Percentiles rank a stretch among this genome's conserved stretches.
phyloP scores from a whole-genome alignment of 1,140 invertebrate genomes.

The Musca vetustissima region DNA sequence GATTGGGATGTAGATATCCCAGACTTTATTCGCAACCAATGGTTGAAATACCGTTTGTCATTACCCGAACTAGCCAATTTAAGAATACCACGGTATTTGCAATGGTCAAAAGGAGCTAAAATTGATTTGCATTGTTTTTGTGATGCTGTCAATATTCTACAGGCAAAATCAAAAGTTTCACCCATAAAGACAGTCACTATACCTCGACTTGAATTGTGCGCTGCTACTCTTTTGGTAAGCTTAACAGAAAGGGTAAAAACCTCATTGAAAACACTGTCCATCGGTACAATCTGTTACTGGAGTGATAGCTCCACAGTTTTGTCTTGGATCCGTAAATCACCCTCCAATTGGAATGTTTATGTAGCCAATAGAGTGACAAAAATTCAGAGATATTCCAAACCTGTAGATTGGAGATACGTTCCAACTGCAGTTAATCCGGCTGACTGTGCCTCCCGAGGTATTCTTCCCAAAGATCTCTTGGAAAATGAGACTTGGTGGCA shows the following conservation, averaged over 20 bases:
- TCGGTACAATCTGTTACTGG: not conserved
- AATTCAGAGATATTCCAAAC: not conserved
- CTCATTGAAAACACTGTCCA: not conserved
- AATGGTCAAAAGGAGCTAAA: not conserved
- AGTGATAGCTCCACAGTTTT: not conserved
- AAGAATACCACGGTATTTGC: conserved; percentile 30
- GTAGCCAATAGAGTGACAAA: conserved; percentile 15
- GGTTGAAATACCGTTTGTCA: conserved; percentile 30
- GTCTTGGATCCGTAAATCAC: not conserved
- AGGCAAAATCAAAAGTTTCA: conserved; percentile 40
- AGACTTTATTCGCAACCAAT: conserved; percentile 24
- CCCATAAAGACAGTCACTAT: conserved; percentile 41
- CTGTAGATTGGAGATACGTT: conserved; percentile 2
- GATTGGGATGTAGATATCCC: conserved; percentile 45
- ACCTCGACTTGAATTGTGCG: conserved; percentile 42
- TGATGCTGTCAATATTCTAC: conserved; percentile 43
- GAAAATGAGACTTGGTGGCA: not conserved
- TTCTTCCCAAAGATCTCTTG: not conserved
- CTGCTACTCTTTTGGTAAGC: conserved; percentile 29
- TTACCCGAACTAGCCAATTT: conserved; percentile 32
- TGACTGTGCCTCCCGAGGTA: conserved; percentile 3
- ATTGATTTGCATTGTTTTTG: conserved; percentile 47
- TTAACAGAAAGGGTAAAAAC: not conserved
- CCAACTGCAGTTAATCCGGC: conserved; percentile 5
- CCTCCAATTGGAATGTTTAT: conserved; percentile 7